Conservation (phyloP, 2,797 vertebrate species). For the Zenarchopterus dispar region DNA sequence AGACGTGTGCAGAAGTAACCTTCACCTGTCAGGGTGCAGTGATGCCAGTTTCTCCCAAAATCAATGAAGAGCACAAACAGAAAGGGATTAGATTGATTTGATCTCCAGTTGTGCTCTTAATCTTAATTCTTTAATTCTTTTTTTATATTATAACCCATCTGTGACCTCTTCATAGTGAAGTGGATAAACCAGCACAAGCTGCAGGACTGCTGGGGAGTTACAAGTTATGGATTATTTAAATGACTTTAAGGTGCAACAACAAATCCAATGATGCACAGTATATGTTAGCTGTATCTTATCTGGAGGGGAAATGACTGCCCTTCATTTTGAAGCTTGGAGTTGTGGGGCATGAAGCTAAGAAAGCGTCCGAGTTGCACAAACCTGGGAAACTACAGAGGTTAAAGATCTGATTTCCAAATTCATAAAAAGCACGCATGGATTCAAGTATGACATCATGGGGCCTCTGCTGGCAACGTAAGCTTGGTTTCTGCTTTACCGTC, state of each 20-base stretch:
- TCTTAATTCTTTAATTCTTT: background rate
- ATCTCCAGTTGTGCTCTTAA: no score
- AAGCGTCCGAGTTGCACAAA: background rate
- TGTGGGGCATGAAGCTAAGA: conserved; percentile 6
- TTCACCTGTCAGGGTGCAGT: conserved; percentile 5
- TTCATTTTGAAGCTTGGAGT: background rate
- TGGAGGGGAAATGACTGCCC: background rate
- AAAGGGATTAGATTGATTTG: background rate
- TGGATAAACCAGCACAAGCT: conserved; percentile 33
- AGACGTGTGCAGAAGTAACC: conserved; percentile 13
- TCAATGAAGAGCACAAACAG: conserved; percentile 49
- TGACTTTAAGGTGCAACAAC: conserved; percentile 35
- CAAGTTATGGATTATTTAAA: conserved; percentile 19
- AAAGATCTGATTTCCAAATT: background rate
- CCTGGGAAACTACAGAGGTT: conserved; percentile 9
- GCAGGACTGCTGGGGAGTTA: conserved; percentile 23
- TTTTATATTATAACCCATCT: conserved; percentile 9
- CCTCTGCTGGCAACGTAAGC: no score
- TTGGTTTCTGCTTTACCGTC: no score
- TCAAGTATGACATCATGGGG: no score
- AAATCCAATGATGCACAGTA: background rate
- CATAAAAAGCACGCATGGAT: no score
- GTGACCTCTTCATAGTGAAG: no score
- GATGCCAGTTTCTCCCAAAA: conserved; percentile 14
- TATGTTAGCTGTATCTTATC: no score